Base-by-base conservation (phyloP, 2,113 vertebrate species). In the Willisornis vidua region DNA sequence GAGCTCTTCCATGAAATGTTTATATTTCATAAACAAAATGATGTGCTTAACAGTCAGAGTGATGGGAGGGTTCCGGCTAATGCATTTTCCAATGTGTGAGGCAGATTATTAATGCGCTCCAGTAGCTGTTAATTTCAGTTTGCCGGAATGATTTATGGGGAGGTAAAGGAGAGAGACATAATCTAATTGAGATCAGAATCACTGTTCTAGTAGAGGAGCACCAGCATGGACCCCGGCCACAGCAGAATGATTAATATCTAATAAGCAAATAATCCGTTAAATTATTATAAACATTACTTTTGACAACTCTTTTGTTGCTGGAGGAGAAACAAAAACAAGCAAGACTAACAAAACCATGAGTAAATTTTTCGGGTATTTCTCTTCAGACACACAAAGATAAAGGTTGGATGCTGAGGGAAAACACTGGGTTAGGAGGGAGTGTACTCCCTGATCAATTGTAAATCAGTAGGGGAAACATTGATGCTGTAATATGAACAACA, bases 91-190 rank as follows among this genome's bases (percentile, higher is more conserved):
- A 98, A 98, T 98, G 99, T 98, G 98, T 98, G 98, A 98, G 98
- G 98, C 97, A 98, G 99, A 99, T 99, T 99, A 99, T 99, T 99
- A 99, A 99, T 99, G 99, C 98, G 99, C 99, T 99, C 98, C 99
- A 99, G 98, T 99, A 99, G 99, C 99, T 99, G 99, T 99, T 99
- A 99, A 99, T 99, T 99, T 99, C 99, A 99, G 98, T 99, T 99
- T 99, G 98, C 98, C 13, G 98, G 98, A 98, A 99, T 99, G 99
- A 99, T 99, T 99, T 99, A 99, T 99, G 99, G 98, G 98, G 97
- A 98, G 98, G 98, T 98, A 98, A 98, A 97, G 98, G 98, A 99
- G 98, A 98, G 98, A 98, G 98, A 98, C 98, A 98, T 98, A 98
- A 99, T 99, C 99, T 99, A 99, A 99, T 99, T 99, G 99, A 99